These are phyloP conservation scores for Peromyscus californicus DNA, from an alignment of 2,113 vertebrate species.

Conservation along the genomic window DNA sequence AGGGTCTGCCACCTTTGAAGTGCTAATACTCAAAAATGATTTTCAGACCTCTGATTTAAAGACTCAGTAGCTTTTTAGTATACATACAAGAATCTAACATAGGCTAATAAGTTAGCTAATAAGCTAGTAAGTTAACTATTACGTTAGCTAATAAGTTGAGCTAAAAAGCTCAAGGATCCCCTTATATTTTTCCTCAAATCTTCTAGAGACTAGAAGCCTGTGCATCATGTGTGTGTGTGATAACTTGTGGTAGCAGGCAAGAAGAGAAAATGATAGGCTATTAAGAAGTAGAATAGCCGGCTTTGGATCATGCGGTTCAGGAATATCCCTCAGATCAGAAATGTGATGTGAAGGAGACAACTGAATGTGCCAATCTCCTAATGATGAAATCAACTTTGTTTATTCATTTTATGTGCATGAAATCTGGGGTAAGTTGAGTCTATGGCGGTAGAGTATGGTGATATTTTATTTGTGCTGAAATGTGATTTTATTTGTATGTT, in stretches of 20 bases:
- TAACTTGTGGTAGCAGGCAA: background rate
- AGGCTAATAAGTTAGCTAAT: background rate
- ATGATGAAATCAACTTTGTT: background rate
- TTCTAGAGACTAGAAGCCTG: background rate
- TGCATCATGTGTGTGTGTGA: background rate
- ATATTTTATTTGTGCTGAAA: no score
- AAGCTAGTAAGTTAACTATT: no score
- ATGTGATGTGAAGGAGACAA: background rate
- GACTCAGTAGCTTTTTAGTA: background rate
- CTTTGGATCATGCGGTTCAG: background rate
- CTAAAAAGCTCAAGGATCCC: background rate
- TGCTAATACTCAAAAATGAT: background rate
- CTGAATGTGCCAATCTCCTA: background rate
- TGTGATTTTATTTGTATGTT: no score
- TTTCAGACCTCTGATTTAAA: slow-evolving; percentile 26
- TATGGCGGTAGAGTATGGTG: background rate
- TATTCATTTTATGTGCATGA: background rate
- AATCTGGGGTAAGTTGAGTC: background rate
- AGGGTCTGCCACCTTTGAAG: background rate
- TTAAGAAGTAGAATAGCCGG: background rate
- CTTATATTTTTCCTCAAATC: background rate
- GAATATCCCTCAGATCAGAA: background rate
- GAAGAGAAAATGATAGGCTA: background rate
- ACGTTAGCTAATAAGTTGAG: no score
- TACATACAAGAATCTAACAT: background rate